A percentile compares a stretch with the other conserved stretches of the same genome.
Conservation (phyloP, 2,113 vertebrate genomes). For the Silurus glanis region DNA sequence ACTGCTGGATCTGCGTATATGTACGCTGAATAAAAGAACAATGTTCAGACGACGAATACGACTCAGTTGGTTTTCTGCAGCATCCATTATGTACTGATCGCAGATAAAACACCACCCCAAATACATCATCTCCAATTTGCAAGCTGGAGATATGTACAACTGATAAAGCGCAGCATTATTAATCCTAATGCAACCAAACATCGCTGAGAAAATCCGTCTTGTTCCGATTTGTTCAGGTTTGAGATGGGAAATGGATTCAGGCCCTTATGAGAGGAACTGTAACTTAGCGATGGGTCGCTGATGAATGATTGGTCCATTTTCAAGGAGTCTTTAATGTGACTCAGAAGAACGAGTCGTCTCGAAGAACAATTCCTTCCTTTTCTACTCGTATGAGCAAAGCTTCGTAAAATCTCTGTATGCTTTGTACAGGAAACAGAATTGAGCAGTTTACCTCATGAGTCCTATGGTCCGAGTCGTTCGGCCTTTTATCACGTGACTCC, state of each 20-base stretch:
- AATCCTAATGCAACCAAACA: background rate
- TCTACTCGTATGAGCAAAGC: too few species aligned
- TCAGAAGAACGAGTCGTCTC: too few species aligned
- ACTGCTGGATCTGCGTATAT: background rate
- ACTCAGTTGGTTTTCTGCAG: background rate
- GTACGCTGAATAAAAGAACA: background rate
- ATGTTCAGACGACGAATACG: background rate
- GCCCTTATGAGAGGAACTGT: background rate
- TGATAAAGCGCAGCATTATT: constrained; percentile 8
- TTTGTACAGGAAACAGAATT: too few species aligned
- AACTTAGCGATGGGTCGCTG: too few species aligned
- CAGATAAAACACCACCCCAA: background rate
- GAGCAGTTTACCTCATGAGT: too few species aligned
- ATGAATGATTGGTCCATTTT: too few species aligned
- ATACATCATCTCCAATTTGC: constrained; percentile 4
- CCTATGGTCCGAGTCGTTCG: too few species aligned
- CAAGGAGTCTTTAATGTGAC: too few species aligned
- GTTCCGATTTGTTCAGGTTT: background rate
- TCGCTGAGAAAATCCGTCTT: background rate
- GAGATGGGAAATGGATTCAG: background rate
- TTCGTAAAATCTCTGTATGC: too few species aligned
- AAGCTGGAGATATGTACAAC: background rate
- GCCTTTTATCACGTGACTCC: too few species aligned
- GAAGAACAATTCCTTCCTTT: too few species aligned
- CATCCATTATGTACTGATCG: background rate